Base-by-base conservation (phyloP, 1,140 invertebrate genomes). In the Chironomus tepperi region DNA sequence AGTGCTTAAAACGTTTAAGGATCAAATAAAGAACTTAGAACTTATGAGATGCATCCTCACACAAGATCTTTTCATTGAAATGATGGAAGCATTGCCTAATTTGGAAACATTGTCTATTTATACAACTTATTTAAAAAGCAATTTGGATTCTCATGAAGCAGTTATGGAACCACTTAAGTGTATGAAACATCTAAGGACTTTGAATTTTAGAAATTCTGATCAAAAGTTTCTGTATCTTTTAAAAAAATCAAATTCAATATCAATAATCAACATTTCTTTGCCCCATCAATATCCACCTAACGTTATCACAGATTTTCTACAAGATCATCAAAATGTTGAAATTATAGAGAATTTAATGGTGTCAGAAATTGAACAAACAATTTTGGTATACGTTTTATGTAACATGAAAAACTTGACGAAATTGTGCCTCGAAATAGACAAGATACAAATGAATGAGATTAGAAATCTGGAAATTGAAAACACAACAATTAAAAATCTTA, bases 171-270 rank as follows among this genome's bases (percentile, higher is more conserved):
- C 47, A 34, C 24, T 34, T 5, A 5, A 34, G 5, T 34, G 24
- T 34, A 34, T 34, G 12, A 2, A 19, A 10, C 16, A 70, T 18
- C 12, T 70, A 18, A 70, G 7, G 19, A 18, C 3, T 7, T 16
- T 70, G 6, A 70, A 70, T 18, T 70, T 70, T 70, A 18, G 65
- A 70, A 70, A 70, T 70, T 19, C 65, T 9, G 65, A 70, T 70
- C 16, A 70, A 70, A 70, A 19, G 18, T 18, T 70, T 70, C 19
- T 70, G 18, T 1, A 10, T 10, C 18, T 70, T 10, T 5, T 70
- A 2, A 19, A 18, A 12, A 10, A 8, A 18, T 18, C 65, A 70
- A 18, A 1, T 6, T 10, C 19, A 3, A 7, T 18, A 19, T 70
- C 18, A 19, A 57, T 5, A 57, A 18, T 70, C 1, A 70, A 70